Base-by-base conservation (phyloP, 2,888 invertebrate genomes). In the Pandemis cinnamomeana region DNA sequence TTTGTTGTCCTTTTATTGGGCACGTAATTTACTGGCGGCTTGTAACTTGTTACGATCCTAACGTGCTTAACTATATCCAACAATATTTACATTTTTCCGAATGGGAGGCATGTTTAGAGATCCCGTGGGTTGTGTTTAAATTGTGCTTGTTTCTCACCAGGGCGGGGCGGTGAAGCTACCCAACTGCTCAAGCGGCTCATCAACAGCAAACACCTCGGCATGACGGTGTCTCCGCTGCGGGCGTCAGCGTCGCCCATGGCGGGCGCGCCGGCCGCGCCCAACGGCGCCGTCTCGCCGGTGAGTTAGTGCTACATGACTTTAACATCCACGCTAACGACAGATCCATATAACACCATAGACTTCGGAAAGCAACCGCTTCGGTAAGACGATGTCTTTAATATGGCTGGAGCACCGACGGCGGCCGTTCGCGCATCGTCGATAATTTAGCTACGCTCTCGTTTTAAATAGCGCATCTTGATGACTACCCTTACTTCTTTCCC, bases 151-250 rank as follows among this genome's bases (percentile, higher is more conserved):
- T 27, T 48, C 48, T 27, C 36, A 2, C 51, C 87, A 95, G 95
- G 95, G 79, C 95, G 95, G 66, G 95, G 95, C 72, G 96, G 96
- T 36, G 97, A 97, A 86, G 96, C 97, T 60, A 96, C 97, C 73
- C 97, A 97, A 86, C 89, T 97, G 60, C 91, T 97, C 42, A 94
- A 97, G 79, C 96, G 97, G 83, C 92, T 97, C 82, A 97, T 97
- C 82, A 97, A 96, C 87, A 97, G 96, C 89, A 95, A 97, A 81
- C 96, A 96, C 82, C 95, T 97, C 77, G 96, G 96, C 64, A 96
- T 96, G 91, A 96, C 96, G 41, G 95, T 96, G 80, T 95, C 96
- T 0, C 95, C 96, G 20, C 83, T 93, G 20, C 82, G 93, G 11
- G 81, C 89, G 15, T 77, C 90, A 73, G 83, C 89, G 2, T 89